phyloP scores from a whole-genome alignment of 2,888 invertebrate genomes.

The Abscondita cerata region DNA sequence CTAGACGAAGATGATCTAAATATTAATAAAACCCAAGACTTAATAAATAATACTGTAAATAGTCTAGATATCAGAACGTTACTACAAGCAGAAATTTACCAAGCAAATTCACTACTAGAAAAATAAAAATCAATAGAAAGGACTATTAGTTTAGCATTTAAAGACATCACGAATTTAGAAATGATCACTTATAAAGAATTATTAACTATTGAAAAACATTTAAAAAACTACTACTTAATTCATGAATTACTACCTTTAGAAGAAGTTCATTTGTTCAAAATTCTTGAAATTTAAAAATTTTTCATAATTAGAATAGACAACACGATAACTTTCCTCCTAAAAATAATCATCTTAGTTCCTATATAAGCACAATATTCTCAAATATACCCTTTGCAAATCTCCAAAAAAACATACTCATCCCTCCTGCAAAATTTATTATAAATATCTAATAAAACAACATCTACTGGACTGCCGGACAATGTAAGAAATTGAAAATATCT shows the following conservation, averaged over 20 bases:
- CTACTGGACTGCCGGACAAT: not conserved
- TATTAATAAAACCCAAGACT: no score
- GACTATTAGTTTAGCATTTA: not conserved
- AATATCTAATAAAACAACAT: no score
- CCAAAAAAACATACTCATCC: not conserved
- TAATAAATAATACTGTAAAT: no score
- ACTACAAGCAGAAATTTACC: slow-evolving; percentile 4
- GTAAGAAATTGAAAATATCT: not conserved
- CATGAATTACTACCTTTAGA: slow-evolving; percentile 2
- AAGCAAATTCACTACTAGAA: not conserved
- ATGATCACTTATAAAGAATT: not conserved
- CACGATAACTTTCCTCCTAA: slow-evolving; percentile 3
- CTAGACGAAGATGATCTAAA: not conserved
- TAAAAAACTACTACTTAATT: not conserved
- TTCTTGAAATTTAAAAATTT: not conserved
- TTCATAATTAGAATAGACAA: not conserved
- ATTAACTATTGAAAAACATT: not conserved
- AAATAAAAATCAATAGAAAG: not conserved
- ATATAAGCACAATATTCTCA: not conserved
- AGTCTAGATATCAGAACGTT: no score
- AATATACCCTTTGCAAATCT: not conserved
- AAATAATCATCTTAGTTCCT: not conserved
- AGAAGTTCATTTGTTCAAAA: not conserved
- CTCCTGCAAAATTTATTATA: not conserved
- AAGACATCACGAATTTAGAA: no score